phyloP scores from a whole-genome alignment of 2,888 invertebrate genomes.

The Parascotia fuliginaria region DNA sequence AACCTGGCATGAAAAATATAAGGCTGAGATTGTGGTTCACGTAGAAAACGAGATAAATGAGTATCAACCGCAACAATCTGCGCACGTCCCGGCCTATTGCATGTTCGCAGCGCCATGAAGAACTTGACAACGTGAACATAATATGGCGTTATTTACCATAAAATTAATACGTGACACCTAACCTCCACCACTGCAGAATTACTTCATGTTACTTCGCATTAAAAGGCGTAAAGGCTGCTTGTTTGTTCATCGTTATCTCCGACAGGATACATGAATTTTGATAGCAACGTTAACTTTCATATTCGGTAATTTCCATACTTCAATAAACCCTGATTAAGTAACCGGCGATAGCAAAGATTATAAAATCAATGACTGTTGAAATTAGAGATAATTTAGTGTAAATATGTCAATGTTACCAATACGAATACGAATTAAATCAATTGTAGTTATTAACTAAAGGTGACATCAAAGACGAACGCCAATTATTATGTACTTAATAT shows the following conservation, averaged over 20 bases:
- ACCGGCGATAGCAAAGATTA: neutral
- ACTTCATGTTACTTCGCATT: conserved; percentile 7
- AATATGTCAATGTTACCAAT: no score
- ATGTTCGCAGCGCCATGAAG: conserved; percentile 41
- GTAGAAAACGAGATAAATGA: conserved; percentile 24
- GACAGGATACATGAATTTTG: conserved; percentile 13
- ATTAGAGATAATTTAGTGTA: no score
- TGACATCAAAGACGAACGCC: no score
- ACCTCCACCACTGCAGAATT: conserved; percentile 10
- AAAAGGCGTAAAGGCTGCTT: conserved; percentile 1
- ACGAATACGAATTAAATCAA: no score
- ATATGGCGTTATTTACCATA: conserved; percentile 25
- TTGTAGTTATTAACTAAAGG: no score
- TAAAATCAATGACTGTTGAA: conserved; percentile 27
- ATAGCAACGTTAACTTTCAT: conserved; percentile 6
- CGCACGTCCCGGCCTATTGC: conserved; percentile 52
- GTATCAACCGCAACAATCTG: conserved; percentile 52
- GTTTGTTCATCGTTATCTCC: conserved; percentile 8
- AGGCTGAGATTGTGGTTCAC: conserved; percentile 27
- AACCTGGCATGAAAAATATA: conserved; percentile 27
- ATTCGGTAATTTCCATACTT: neutral
- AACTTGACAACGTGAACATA: conserved; percentile 31
- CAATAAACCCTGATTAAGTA: conserved; percentile 2
- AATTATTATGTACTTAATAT: no score
- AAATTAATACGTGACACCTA: conserved; percentile 36